Conservation (phyloP, 2,797 vertebrate species). For the Acipenser ruthenus region DNA sequence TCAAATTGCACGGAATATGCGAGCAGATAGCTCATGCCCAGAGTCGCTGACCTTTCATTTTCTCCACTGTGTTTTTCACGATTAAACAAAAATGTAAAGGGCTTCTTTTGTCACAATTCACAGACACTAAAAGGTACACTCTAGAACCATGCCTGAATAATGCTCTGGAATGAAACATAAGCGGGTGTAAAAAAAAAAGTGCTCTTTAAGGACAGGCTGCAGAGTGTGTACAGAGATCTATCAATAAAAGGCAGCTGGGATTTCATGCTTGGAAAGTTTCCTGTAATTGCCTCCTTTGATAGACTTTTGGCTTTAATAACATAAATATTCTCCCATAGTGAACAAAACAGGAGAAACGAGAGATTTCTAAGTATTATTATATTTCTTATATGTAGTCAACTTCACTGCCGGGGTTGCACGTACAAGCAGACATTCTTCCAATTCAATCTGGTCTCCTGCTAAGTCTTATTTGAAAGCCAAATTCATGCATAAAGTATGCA, state of each 20-base stretch:
- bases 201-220: neutral
- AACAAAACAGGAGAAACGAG: neutral
- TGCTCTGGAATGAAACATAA: neutral
- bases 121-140: neutral
- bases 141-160: neutral
- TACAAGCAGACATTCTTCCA: too few species aligned
- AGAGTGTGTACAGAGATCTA: neutral
- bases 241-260: slow-evolving; percentile 5
- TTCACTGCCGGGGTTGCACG: too few species aligned
- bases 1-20: neutral
- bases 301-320: slow-evolving; percentile 9
- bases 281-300: slow-evolving; percentile 6
- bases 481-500: too few species aligned
- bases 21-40: neutral
- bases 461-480: too few species aligned
- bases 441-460: too few species aligned
- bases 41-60: neutral
- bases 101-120: neutral
- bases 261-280: slow-evolving; percentile 8
- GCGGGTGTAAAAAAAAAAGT: neutral
- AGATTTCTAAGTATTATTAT: neutral
- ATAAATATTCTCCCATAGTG: neutral
- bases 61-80: neutral
- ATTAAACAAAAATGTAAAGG: neutral
- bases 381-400: neutral